A percentile compares a stretch with the other conserved stretches of the same genome.
Evolutionary conservation across 2,888 invertebrate species (phyloP).

Genomic region (Zeuzera pyrina): DNA sequence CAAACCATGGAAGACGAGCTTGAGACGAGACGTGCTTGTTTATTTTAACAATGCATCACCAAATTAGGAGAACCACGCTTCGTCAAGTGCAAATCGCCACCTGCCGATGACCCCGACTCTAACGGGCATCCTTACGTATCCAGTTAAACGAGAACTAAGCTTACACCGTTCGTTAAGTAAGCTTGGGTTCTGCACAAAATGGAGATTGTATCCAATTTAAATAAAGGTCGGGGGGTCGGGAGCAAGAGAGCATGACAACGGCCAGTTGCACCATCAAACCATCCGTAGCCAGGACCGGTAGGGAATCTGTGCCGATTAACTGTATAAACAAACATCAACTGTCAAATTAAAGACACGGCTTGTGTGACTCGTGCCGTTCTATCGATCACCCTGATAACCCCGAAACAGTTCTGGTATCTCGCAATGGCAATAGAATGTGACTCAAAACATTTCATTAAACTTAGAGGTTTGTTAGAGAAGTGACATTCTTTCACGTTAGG

Average conservation of each 20-base stretch:
- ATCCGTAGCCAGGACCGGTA: constrained; percentile 25
- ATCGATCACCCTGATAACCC: constrained; percentile 22
- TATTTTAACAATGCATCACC: constrained; percentile 51
- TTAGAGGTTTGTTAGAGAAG: too few species aligned
- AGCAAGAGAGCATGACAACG: constrained; percentile 48
- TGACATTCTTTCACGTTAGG: too few species aligned
- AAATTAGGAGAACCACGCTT: constrained; percentile 58
- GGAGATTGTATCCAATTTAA: constrained; percentile 45
- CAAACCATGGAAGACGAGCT: constrained; percentile 21
- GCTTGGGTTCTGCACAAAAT: constrained; percentile 25
- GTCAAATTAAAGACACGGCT: constrained; percentile 48
- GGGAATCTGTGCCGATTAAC: constrained; percentile 60
- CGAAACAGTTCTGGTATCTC: constrained; percentile 26
- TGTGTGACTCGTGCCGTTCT: constrained; percentile 21
- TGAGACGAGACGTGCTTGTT: constrained; percentile 42
- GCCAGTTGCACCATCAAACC: constrained; percentile 50
- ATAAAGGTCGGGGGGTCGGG: constrained; percentile 65
- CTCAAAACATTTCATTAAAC: too few species aligned
- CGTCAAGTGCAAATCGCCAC: constrained; percentile 65
- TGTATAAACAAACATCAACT: constrained; percentile 57
- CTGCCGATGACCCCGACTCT: constrained; percentile 62
- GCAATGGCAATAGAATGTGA: too few species aligned
- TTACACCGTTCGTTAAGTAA: constrained; percentile 4
- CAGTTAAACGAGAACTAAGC: not conserved
- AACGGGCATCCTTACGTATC: constrained; percentile 60